These are phyloP conservation scores for Philaethria dido DNA, from an alignment of 2,888 invertebrate genomes.

Conservation along the genomic window DNA sequence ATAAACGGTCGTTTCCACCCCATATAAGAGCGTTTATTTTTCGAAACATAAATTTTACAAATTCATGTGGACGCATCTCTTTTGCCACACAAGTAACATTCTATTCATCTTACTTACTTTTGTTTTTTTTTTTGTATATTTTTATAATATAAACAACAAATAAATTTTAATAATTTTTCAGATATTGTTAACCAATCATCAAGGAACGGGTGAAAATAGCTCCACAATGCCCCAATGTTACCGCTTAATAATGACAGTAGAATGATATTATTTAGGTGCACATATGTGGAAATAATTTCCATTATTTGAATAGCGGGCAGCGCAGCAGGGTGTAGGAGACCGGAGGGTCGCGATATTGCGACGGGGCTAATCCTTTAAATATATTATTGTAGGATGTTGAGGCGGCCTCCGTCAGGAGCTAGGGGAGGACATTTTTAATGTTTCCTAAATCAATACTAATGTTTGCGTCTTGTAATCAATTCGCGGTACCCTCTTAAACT, in stretches of 20 bases:
- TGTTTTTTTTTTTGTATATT: background rate
- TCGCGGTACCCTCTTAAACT: conserved; percentile 1
- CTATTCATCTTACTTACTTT: conserved; percentile 25
- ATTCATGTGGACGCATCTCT: conserved; percentile 69
- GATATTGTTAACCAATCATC: conserved; percentile 56
- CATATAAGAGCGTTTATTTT: conserved; percentile 83
- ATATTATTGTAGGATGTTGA: conserved; percentile 80
- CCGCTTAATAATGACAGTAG: conserved; percentile 76
- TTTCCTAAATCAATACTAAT: conserved; percentile 74
- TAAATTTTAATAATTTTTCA: conserved; percentile 35
- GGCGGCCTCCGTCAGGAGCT: conserved; percentile 63
- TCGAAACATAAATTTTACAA: conserved; percentile 81
- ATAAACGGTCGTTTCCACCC: conserved; percentile 84
- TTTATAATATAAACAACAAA: background rate
- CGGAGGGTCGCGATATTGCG: conserved; percentile 81
- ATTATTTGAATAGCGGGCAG: conserved; percentile 79
- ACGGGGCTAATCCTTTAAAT: conserved; percentile 83
- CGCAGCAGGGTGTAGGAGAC: conserved; percentile 54
- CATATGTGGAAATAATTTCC: conserved; percentile 83
- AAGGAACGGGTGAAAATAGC: conserved; percentile 75
- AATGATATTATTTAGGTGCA: conserved; percentile 82
- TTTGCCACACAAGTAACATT: conserved; percentile 43
- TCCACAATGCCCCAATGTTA: conserved; percentile 59
- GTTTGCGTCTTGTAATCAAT: conserved; percentile 55
- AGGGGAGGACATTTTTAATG: conserved; percentile 73